phyloP scores from a whole-genome alignment of 2,113 vertebrate genomes.

The Otis tarda region DNA sequence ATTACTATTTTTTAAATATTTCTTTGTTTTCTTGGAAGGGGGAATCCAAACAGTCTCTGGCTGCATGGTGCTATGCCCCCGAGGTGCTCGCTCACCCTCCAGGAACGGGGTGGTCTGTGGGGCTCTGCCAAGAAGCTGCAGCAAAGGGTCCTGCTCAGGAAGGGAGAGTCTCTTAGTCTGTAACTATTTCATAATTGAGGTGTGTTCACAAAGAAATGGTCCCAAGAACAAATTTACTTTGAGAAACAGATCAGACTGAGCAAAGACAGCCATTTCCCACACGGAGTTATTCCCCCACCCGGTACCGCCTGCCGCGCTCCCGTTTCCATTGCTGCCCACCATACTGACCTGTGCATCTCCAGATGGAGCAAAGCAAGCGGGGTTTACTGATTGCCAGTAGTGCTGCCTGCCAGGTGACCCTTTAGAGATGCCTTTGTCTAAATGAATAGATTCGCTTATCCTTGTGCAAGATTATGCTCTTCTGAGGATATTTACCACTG shows the following conservation, averaged over 20 bases:
- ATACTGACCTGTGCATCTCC: background rate
- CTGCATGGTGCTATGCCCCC: background rate
- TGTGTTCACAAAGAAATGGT: background rate
- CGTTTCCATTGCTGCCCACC: background rate
- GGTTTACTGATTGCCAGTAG: background rate
- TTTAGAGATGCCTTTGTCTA: background rate
- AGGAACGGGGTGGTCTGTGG: fast-evolving
- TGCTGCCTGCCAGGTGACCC: background rate
- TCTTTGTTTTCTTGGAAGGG: background rate
- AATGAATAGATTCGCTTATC: background rate
- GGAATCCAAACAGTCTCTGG: background rate
- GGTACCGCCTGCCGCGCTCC: background rate
- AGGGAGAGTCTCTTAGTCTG: background rate
- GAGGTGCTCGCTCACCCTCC: background rate
- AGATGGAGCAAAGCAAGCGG: background rate
- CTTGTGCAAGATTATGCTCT: background rate
- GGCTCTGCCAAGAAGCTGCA: background rate
- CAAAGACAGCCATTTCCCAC: background rate
- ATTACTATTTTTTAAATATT: background rate
- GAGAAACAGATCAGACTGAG: background rate
- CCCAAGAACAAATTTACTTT: background rate
- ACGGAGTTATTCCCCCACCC: background rate
- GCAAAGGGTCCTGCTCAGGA: background rate
- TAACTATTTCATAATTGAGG: background rate
- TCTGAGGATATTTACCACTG: background rate